A percentile compares a stretch with the other conserved stretches of the same genome.
Conservation (phyloP, 1,140 invertebrate genomes). For the Cephus cinctus region DNA sequence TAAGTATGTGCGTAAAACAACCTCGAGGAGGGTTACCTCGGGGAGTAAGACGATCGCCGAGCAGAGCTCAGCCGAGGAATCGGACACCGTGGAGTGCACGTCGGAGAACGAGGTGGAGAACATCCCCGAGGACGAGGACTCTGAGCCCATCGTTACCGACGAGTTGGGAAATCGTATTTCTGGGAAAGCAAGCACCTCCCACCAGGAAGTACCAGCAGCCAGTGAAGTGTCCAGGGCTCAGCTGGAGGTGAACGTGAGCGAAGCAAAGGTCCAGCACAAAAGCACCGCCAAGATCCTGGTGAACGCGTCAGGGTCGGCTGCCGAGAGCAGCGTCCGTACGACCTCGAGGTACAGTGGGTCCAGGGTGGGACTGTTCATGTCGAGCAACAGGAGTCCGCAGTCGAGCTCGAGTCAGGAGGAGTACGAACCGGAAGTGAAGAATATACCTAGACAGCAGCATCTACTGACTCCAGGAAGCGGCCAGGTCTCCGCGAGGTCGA, state of each 20-base stretch:
- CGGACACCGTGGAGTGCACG: conserved; percentile 42
- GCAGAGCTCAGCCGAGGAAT: conserved; percentile 38
- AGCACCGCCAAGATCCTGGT: conserved; percentile 28
- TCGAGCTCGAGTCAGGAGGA: conserved; percentile 72
- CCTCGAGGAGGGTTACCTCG: too few relatives aligned
- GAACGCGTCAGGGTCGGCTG: conserved; percentile 30
- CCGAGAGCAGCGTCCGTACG: neutral
- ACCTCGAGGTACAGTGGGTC: conserved; percentile 46
- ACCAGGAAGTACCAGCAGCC: conserved; percentile 17
- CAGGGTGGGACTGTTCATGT: conserved; percentile 57
- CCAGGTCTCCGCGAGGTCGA: conserved; percentile 65
- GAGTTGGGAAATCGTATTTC: conserved; percentile 22
- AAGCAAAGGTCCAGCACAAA: conserved; percentile 19
- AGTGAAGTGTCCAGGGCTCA: neutral
- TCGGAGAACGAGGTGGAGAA: conserved; percentile 50
- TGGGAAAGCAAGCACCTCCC: neutral
- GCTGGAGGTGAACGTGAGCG: neutral
- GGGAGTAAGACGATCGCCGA: too few relatives aligned
- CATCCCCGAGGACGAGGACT: conserved; percentile 36
- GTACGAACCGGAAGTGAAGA: conserved; percentile 59
- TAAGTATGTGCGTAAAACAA: conserved; percentile 11
- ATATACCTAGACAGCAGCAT: conserved; percentile 51
- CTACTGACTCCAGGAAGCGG: conserved; percentile 58
- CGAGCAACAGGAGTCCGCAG: conserved; percentile 63
- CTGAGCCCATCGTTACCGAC: conserved; percentile 17